Evolutionary conservation across 2,797 vertebrate genomes (phyloP).

Genomic region (Halcyon smyrnensis): DNA sequence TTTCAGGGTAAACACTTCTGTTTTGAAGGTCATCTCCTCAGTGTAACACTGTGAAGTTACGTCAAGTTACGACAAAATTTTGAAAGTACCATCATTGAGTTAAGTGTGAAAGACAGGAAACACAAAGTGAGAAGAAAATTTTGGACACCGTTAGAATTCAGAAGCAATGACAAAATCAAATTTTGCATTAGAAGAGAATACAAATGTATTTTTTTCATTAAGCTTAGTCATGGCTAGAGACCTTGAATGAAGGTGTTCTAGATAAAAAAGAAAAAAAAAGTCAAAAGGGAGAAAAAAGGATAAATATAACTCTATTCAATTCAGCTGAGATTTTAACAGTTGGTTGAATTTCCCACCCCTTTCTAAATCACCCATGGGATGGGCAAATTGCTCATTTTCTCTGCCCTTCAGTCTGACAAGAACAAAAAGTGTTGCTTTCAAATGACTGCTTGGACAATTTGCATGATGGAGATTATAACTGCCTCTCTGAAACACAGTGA

Average conservation of each 20-base stretch:
- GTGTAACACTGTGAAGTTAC: not conserved
- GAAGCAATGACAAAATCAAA: not conserved
- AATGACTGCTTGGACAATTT: conserved; percentile 16
- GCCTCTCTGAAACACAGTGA: not conserved
- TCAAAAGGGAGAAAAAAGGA: not conserved
- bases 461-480: not conserved
- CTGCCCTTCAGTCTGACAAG: conserved; percentile 15
- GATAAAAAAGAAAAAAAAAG: too few relatives aligned
- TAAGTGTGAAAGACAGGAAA: not conserved
- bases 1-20: not conserved
- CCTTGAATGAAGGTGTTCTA: not conserved
- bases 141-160: not conserved
- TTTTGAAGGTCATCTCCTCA: not conserved
- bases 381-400: conserved; percentile 17
- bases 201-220: not conserved
- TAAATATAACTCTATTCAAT: not conserved
- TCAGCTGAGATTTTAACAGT: not conserved
- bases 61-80: not conserved
- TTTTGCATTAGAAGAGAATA: not conserved
- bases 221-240: not conserved
- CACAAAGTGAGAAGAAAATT: not conserved
- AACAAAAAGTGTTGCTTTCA: not conserved
- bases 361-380: not conserved
- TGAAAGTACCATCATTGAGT: not conserved
- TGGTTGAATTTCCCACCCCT: not conserved